Evolutionary conservation across 1,140 invertebrate species (phyloP).

Genomic region (Manduca sexta): DNA sequence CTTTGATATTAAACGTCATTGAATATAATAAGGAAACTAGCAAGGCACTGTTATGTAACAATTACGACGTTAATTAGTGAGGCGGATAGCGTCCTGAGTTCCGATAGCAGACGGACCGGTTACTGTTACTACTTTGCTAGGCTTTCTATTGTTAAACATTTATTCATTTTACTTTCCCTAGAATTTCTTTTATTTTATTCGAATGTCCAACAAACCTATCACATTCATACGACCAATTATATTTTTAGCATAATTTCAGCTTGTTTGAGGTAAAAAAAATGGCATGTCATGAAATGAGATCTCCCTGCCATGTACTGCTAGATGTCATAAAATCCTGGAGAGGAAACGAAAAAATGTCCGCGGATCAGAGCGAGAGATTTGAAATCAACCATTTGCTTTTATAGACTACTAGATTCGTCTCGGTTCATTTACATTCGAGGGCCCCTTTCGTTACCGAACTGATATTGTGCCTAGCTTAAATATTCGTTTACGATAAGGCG

Average conservation of each 20-base stretch:
- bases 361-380: slow-evolving; percentile 2
- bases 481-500: slow-evolving; percentile 5
- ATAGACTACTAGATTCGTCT: slow-evolving; percentile 13
- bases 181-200: no score
- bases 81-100: no score
- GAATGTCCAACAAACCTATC: no score
- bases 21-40: no score
- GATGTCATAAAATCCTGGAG: slow-evolving; percentile 12
- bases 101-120: no score
- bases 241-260: neutral
- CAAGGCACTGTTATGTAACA: no score
- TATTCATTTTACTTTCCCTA: no score
- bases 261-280: neutral
- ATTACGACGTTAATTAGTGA: no score
- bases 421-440: slow-evolving; percentile 18
- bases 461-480: slow-evolving; percentile 6
- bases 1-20: no score
- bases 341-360: neutral
- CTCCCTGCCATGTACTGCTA: slow-evolving; percentile 4
- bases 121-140: no score
- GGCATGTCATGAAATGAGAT: neutral
- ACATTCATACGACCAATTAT: no score
- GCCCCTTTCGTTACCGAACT: slow-evolving; percentile 12
- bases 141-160: no score
- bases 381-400: slow-evolving; percentile 19